A percentile compares a stretch with the other conserved stretches of the same genome.
Conservation (phyloP, 2,888 invertebrate genomes). For the Xylophagus ater region DNA sequence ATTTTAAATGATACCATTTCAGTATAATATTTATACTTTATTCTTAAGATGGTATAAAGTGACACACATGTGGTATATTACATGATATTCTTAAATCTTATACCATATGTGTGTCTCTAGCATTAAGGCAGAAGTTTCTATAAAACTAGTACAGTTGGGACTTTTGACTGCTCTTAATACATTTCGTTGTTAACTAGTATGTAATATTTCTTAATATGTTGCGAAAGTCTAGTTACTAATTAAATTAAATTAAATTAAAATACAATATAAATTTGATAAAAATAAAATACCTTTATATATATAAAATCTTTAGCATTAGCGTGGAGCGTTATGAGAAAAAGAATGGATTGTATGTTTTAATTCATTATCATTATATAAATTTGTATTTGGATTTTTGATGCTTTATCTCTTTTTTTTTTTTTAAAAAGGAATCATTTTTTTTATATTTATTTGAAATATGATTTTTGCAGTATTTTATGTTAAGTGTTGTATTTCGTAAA, state of each 20-base stretch:
- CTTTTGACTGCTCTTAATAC: too few relatives aligned
- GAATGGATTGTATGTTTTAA: conserved; percentile 74
- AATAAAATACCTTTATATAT: conserved; percentile 5
- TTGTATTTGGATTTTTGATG: conserved; percentile 1
- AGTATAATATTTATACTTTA: too few relatives aligned
- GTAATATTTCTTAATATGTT: too few relatives aligned
- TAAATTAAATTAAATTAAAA: background rate
- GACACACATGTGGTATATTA: too few relatives aligned
- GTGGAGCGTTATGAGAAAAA: conserved; percentile 85
- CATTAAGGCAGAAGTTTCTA: too few relatives aligned
- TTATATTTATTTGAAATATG: background rate
- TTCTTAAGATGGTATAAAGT: too few relatives aligned
- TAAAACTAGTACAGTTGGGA: too few relatives aligned
- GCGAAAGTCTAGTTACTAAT: too few relatives aligned
- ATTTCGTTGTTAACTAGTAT: too few relatives aligned
- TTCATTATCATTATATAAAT: background rate
- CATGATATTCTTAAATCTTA: too few relatives aligned
- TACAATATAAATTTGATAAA: conserved; percentile 2
- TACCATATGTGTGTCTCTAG: too few relatives aligned
- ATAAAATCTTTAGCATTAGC: conserved; percentile 64
- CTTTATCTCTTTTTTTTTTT: background rate
- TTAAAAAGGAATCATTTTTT: background rate
- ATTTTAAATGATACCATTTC: too few relatives aligned
- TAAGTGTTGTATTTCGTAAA: conserved; percentile 1
- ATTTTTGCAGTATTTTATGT: conserved; percentile 21